Base-by-base conservation (phyloP, 2,113 vertebrate genomes). In the Eclectus roratus region DNA sequence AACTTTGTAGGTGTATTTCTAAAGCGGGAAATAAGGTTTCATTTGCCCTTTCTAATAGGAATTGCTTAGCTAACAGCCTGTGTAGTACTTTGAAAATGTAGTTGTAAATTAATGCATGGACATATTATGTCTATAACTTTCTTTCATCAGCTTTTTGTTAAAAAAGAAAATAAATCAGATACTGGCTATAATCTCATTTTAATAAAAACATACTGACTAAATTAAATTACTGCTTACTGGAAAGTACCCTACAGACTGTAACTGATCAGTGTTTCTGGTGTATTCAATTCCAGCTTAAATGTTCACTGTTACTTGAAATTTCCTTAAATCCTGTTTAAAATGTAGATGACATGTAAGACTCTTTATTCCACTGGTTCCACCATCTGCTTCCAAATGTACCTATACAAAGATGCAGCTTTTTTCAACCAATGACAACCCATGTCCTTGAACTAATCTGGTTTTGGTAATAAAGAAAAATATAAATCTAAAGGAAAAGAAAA, bases 1-100 rank as follows among this genome's bases (percentile, higher is more conserved):
- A 71, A 73, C 89, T 64, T 61, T 74, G 37, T 76, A 89, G 16
- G 17, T 49, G 49, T 72, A 70, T 92, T 80, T 84, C 37, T 69
- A 90, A 92, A 96, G 58, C 27, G 86, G 85, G 27, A 83, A 91
- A 96, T 72, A 91, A 77, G 55, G 5, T 89, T 95, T 95, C 74
- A 72, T 88, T 74, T 94, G 61, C 80, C 52, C 33, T 77, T 63
- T 73, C 70, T 85, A 71, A 83, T 66, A 37, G 47, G 63, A 94
- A 88, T 91, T 88, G 31, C 39, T 78, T 77, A 76, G 35, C 21
- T 85, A 94, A 87, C 43, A 82, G 37, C 25, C 44, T 84, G 29
- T 7, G 4, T 24, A 50, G 20, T 63, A 35, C 78, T 95, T 90
- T 86, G 68, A 96, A 97, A 96, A 91, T 31, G 58, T 6, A 58